These are phyloP conservation scores for Thera obeliscata DNA, from an alignment of 2,888 invertebrate species.

Conservation along the genomic window DNA sequence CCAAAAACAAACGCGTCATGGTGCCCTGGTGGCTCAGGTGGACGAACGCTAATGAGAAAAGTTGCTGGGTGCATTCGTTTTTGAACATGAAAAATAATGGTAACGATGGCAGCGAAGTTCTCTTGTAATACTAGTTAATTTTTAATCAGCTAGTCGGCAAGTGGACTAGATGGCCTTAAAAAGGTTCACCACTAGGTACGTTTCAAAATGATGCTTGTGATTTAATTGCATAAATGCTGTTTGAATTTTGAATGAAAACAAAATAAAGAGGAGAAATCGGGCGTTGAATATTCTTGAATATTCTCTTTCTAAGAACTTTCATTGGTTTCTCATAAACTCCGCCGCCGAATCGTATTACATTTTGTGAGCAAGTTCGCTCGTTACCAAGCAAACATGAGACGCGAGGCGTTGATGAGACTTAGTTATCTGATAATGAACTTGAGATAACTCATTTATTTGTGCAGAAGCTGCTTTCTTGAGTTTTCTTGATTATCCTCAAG, in stretches of 20 bases:
- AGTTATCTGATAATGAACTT: conserved; percentile 52
- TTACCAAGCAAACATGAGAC: conserved; percentile 39
- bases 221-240: too few species aligned
- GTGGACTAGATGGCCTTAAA: too few species aligned
- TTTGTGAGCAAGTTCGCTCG: conserved; percentile 35
- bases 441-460: conserved; percentile 33
- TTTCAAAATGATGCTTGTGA: too few species aligned
- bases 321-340: conserved; percentile 17
- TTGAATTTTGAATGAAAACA: too few species aligned
- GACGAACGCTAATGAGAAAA: conserved; percentile 35
- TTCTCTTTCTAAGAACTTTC: conserved; percentile 7
- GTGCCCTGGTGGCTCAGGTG: conserved; percentile 36
- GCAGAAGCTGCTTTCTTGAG: conserved; percentile 27
- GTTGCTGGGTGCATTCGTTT: conserved; percentile 26
- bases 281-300: not conserved
- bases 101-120: conserved; percentile 3
- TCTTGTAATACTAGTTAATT: not conserved
- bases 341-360: conserved; percentile 25
- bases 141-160: not conserved
- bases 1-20: conserved; percentile 39
- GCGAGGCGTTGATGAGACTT: conserved; percentile 48
- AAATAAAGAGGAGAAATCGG: not conserved
- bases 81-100: conserved; percentile 6
- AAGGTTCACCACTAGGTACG: too few species aligned
- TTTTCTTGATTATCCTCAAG: conserved; percentile 20